Percentiles rank a stretch among this genome's conserved stretches.
phyloP scores from a whole-genome alignment of 2,113 vertebrate species.

The Lagopus leucura region DNA sequence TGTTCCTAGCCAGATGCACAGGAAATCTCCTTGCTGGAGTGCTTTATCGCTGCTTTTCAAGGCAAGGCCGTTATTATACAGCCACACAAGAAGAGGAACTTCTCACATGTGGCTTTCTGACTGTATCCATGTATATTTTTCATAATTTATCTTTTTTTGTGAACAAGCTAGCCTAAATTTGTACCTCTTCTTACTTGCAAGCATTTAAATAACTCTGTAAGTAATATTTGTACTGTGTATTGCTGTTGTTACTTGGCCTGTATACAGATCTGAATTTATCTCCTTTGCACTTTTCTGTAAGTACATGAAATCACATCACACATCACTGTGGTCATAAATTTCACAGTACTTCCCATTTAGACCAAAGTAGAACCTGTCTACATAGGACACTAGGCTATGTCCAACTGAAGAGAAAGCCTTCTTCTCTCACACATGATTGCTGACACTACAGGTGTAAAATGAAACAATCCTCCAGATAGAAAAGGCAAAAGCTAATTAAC shows the following conservation, averaged over 20 bases:
- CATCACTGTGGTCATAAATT: background rate
- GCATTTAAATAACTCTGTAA: background rate
- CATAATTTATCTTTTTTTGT: background rate
- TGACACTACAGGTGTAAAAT: background rate
- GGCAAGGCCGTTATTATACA: background rate
- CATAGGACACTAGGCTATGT: background rate
- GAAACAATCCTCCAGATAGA: background rate
- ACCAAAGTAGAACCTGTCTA: background rate
- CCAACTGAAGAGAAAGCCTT: background rate
- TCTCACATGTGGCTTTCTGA: background rate
- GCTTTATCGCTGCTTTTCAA: background rate
- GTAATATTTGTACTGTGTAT: background rate
- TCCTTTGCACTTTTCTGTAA: background rate
- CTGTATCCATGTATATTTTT: background rate
- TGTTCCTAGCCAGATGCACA: background rate
- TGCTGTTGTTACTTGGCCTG: background rate
- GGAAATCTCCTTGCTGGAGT: background rate
- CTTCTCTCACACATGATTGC: background rate
- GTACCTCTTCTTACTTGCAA: background rate
- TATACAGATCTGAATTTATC: background rate
- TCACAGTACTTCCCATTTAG: background rate
- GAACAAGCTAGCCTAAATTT: background rate
- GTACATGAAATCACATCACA: background rate
- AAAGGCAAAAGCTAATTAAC: background rate
- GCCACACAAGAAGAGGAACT: accelerated